A percentile compares a stretch with the other conserved stretches of the same genome.
phyloP scores from a whole-genome alignment of 2,797 vertebrate species.

The Dryobates pubescens region DNA sequence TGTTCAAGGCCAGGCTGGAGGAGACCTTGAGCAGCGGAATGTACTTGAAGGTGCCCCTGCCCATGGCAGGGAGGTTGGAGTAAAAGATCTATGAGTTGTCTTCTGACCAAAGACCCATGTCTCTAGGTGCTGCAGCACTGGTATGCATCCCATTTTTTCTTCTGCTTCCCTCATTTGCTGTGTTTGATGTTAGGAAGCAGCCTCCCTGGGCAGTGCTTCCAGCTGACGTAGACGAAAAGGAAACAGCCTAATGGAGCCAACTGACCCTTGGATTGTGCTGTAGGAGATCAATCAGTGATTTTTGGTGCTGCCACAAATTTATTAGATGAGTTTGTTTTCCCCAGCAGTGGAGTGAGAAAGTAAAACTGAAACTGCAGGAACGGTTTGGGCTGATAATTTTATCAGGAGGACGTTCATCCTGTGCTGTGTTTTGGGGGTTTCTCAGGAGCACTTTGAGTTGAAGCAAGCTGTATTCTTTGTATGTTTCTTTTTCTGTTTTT shows the following conservation, averaged over 20 bases:
- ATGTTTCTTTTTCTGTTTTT: too few species aligned
- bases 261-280: background rate
- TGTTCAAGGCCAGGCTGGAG: too few species aligned
- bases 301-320: background rate
- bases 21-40: too few species aligned
- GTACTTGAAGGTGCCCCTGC: too few species aligned
- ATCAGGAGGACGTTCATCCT: rapidly evolving
- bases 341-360: rapidly evolving
- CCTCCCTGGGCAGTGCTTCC: rapidly evolving
- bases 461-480: rapidly evolving
- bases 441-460: rapidly evolving
- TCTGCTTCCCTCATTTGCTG: rapidly evolving
- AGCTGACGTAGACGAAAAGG: background rate
- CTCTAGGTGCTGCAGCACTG: rapidly evolving
- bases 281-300: rapidly evolving
- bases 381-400: background rate
- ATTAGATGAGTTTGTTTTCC: background rate
- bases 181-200: background rate
- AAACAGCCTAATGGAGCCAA: rapidly evolving
- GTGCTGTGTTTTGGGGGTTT: rapidly evolving
- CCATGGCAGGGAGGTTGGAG: too few species aligned
- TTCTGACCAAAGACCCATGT: too few species aligned
- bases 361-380: background rate
- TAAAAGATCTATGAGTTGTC: too few species aligned
- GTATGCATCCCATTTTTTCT: rapidly evolving